phyloP scores from a whole-genome alignment of 2,797 vertebrate species.

The Rhabdomys pumilio region DNA sequence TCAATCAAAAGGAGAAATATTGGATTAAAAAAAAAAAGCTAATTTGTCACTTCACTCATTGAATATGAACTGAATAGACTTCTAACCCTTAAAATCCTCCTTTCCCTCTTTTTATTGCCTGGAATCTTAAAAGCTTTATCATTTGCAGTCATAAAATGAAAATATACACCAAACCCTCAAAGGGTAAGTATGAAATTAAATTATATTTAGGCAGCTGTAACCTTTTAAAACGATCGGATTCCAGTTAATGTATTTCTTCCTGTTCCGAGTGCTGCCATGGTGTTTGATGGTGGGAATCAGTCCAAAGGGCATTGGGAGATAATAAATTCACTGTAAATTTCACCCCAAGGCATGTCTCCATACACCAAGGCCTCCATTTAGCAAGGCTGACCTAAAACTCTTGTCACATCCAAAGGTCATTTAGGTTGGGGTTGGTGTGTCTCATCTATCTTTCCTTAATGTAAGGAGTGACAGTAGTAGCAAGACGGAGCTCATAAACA shows the following conservation, averaged over 20 bases:
- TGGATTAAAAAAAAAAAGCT: slow-evolving; percentile 71
- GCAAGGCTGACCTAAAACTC: slow-evolving; percentile 91
- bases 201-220: slow-evolving; percentile 94
- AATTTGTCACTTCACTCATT: slow-evolving; percentile 88
- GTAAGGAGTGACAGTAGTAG: slow-evolving; percentile 88
- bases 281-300: slow-evolving; percentile 92
- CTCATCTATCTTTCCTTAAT: slow-evolving; percentile 90
- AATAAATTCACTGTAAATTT: slow-evolving; percentile 93
- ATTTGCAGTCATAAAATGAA: slow-evolving; percentile 93
- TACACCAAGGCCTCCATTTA: slow-evolving; percentile 91
- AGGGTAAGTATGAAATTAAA: slow-evolving; percentile 94
- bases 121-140: slow-evolving; percentile 93
- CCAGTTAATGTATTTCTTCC: slow-evolving; percentile 93
- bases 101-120: slow-evolving; percentile 89
- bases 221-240: slow-evolving; percentile 93
- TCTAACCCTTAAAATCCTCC: slow-evolving; percentile 91
- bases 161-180: slow-evolving; percentile 93
- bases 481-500: slow-evolving; percentile 87
- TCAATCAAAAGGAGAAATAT: slow-evolving; percentile 83
- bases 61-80: slow-evolving; percentile 88
- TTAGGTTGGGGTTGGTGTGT: slow-evolving; percentile 90
- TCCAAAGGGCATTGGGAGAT: slow-evolving; percentile 92
- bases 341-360: slow-evolving; percentile 90
- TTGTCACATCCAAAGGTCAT: slow-evolving; percentile 93
- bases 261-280: slow-evolving; percentile 91